phyloP scores from a whole-genome alignment of 2,797 vertebrate species.

The Ceryle rudis region DNA sequence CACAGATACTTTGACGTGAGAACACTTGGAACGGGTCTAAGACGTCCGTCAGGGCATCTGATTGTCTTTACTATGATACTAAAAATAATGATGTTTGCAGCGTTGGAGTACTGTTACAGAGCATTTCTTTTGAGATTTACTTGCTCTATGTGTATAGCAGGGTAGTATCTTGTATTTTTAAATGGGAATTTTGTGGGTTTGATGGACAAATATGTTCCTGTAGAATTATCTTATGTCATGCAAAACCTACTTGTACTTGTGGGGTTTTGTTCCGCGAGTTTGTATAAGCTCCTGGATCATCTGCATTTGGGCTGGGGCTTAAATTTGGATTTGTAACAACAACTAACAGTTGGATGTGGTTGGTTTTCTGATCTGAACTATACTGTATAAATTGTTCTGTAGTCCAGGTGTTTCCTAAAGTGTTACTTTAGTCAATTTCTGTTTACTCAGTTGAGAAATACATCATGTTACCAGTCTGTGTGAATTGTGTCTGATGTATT shows the following conservation, averaged over 20 bases:
- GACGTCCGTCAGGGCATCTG: neutral
- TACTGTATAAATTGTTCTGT: neutral
- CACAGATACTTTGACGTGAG: neutral
- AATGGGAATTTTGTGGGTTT: neutral
- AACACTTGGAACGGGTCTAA: neutral
- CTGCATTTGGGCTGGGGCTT: neutral
- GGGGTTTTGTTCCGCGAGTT: neutral
- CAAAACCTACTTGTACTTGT: neutral
- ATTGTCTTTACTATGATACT: neutral
- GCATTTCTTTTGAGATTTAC: neutral
- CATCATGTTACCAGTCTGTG: neutral
- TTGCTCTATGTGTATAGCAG: neutral
- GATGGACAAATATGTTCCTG: neutral
- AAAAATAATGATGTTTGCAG: neutral
- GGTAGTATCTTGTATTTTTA: neutral
- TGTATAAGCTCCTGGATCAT: neutral
- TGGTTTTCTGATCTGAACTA: neutral
- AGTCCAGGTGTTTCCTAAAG: neutral
- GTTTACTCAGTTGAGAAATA: neutral
- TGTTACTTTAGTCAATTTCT: neutral
- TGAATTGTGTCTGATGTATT: accelerated
- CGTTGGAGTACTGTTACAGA: neutral
- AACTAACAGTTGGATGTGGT: neutral
- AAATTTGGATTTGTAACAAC: neutral
- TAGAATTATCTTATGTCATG: neutral